Conservation (phyloP, 2,888 invertebrate genomes). For the Diploptera punctata region DNA sequence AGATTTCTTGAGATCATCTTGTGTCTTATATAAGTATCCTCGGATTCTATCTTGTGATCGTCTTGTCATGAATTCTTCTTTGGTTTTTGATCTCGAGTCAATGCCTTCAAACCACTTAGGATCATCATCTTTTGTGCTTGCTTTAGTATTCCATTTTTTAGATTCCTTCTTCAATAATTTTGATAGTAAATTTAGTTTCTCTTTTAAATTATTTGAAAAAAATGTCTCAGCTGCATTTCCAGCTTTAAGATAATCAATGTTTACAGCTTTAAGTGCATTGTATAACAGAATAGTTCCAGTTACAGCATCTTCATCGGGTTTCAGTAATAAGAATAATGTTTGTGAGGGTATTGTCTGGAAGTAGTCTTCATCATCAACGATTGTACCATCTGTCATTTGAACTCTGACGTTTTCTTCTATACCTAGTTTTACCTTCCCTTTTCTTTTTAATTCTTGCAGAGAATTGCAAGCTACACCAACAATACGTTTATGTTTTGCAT, state of each 20-base stretch:
- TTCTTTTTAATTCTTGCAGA: conserved; percentile 69
- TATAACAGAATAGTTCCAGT: conserved; percentile 72
- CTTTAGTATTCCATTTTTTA: conserved; percentile 46
- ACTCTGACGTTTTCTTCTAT: conserved; percentile 61
- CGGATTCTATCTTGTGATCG: conserved; percentile 83
- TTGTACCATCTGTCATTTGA: conserved; percentile 68
- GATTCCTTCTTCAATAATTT: not conserved
- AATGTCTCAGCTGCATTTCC: conserved; percentile 77
- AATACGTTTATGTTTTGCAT: conserved; percentile 69
- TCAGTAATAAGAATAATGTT: conserved; percentile 69
- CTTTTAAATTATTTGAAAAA: conserved; percentile 70
- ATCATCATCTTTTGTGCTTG: conserved; percentile 70
- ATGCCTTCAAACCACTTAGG: conserved; percentile 82
- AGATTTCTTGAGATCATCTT: conserved; percentile 72
- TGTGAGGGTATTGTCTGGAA: conserved; percentile 76
- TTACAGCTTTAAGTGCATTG: conserved; percentile 70
- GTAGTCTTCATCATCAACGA: conserved; percentile 78
- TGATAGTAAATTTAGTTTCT: conserved; percentile 55
- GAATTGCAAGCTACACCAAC: conserved; percentile 74
- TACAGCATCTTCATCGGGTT: conserved; percentile 53
- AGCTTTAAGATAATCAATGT: conserved; percentile 71
- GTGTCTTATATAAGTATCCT: conserved; percentile 81
- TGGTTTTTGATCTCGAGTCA: conserved; percentile 70
- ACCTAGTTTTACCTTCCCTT: conserved; percentile 69
- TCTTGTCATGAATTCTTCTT: conserved; percentile 84